Base-by-base conservation (phyloP, 2,797 vertebrate species). In the Euphonia xanthogaster region DNA sequence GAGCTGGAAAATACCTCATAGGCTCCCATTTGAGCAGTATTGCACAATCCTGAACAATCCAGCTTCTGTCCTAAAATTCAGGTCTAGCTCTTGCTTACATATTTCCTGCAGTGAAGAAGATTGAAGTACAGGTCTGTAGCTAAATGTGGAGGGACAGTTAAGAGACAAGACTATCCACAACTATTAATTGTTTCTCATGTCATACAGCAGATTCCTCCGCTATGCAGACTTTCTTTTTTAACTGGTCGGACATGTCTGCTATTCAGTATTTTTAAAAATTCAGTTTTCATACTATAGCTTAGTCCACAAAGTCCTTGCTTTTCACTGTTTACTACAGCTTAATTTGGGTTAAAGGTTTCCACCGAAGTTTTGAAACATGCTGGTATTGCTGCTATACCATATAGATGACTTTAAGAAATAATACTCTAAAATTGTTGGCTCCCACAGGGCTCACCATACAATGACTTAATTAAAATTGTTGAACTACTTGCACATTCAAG, bases 401-500 rank as follows among this genome's bases (percentile, higher is more conserved):
- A 48, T 12, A 50, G 19, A 63, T 74, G 27, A 70, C 58, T 93
- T 88, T 50, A 70, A 83, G 58, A 89, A 93, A 47, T 35, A 73
- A 54, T 13, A 33, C 14, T 86, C 65, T 83, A 53, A 68, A 77
- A 83, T 76, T 76, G 45, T 71, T 90, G 78, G 72, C 61, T 93
- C 24, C 51, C 83, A 92, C 25, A 54, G 48, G 39, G 30, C 53
- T 70, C 33, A 71, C 31, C 45, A 14, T 79, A 27, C 57, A 72
- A 85, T 44, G 39, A 81, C 68, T 83, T 45, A 60, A 77, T 90
- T 66, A 53, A 76, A 94, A 82, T 22, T 51, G 37, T 71, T 76
- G 22, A 86, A 87, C 75, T 96, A 93, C 40, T 75, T 73, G 78
- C 93, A 95, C 89, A 94, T 97, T 97, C 92, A 94, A 86, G 54